Evolutionary conservation across 2,113 vertebrate genomes (phyloP).

Genomic region (Myiopsitta monachus): DNA sequence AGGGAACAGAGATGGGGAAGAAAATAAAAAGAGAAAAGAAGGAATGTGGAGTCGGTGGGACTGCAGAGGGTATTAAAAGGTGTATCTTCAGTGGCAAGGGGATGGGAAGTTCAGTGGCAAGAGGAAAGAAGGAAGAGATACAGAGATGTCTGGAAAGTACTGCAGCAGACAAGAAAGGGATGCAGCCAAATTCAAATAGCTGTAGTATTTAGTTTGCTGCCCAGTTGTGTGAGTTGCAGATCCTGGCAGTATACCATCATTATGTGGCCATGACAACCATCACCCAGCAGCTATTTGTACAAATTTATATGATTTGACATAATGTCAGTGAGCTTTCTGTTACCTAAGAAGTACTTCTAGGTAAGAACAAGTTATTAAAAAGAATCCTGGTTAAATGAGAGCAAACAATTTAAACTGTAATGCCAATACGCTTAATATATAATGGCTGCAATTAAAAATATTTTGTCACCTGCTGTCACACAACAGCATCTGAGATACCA

Average conservation of each 20-base stretch:
- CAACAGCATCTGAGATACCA: neutral
- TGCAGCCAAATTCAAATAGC: neutral
- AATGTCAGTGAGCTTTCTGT: neutral
- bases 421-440: neutral
- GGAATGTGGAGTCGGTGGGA: neutral
- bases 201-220: neutral
- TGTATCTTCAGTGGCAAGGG: neutral
- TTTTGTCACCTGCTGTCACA: neutral
- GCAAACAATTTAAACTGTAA: neutral
- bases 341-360: neutral
- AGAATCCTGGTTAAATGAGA: neutral
- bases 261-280: neutral
- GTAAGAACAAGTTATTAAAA: neutral
- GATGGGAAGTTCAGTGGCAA: neutral
- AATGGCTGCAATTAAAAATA: neutral
- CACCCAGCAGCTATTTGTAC: neutral
- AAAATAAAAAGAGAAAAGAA: neutral
- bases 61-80: neutral
- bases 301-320: neutral
- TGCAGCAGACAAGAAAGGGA: neutral
- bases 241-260: neutral
- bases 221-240: neutral
- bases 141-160: neutral
- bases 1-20: neutral
- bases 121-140: neutral